A percentile compares a stretch with the other conserved stretches of the same genome.
Evolutionary conservation across 92 coral and sea anemone genomes (phyloP).

Genomic region (Parazoanthus darwini): DNA sequence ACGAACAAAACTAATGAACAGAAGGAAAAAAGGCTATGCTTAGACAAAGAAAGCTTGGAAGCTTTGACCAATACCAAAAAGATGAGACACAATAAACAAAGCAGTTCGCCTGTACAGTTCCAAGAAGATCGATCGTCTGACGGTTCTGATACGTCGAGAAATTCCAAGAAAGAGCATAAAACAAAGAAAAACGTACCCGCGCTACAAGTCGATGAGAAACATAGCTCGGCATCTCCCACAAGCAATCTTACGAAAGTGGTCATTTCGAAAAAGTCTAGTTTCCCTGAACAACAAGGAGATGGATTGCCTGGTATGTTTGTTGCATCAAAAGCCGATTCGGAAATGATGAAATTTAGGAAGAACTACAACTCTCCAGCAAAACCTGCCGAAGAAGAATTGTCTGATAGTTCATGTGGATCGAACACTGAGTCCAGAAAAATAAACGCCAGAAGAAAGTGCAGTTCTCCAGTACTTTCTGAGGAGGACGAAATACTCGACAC

Average conservation of each 20-base stretch:
- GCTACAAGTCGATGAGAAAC: not conserved
- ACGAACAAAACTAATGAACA: not conserved
- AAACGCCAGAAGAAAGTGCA: not conserved
- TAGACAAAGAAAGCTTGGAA: not conserved
- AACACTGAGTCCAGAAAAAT: not conserved
- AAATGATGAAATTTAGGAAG: not conserved
- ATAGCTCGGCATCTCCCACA: not conserved
- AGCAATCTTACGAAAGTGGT: not conserved
- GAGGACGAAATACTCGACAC: not conserved
- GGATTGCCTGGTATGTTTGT: not conserved
- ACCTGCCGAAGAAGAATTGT: not conserved
- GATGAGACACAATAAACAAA: not conserved
- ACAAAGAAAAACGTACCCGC: not conserved
- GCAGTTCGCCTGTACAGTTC: not conserved
- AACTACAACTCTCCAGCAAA: not conserved
- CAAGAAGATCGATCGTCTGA: not conserved
- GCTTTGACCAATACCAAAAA: not conserved
- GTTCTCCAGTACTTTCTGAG: not conserved
- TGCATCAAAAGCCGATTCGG: not conserved
- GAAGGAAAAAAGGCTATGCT: not conserved
- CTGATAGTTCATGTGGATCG: not conserved
- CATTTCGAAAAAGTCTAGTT: not conserved
- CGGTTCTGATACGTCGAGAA: not conserved
- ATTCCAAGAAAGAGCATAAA: slow-evolving; percentile 1
- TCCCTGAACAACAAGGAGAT: not conserved